Evolutionary conservation across 2,888 invertebrate genomes (phyloP).

Genomic region (Chrysopilus asiliformis): DNA sequence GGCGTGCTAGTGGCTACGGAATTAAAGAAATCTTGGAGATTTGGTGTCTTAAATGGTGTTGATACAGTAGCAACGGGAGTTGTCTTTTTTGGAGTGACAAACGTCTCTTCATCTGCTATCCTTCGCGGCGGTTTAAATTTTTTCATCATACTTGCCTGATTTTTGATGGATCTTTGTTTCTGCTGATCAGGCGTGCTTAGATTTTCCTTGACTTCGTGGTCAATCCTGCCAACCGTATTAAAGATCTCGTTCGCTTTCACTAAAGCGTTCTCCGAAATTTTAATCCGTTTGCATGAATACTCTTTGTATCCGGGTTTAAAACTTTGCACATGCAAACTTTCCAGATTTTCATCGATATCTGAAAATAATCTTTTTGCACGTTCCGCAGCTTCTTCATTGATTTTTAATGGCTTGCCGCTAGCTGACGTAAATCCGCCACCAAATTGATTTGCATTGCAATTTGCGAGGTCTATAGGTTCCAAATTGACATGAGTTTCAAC

Average conservation of each 20-base stretch:
- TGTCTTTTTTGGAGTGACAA: slow-evolving; percentile 1
- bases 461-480: neutral
- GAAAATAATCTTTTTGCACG: slow-evolving; percentile 25
- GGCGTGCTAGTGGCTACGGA: slow-evolving; percentile 10
- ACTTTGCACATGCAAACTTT: neutral
- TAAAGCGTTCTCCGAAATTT: no score
- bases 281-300: neutral
- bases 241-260: no score
- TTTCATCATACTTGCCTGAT: no score
- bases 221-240: no score
- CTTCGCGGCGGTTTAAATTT: neutral
- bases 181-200: no score
- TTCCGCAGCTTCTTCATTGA: slow-evolving; percentile 26
- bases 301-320: neutral
- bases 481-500: neutral
- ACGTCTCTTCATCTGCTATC: neutral
- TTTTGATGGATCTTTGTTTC: no score
- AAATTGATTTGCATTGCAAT: neutral
- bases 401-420: slow-evolving; percentile 30
- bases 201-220: no score
- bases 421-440: slow-evolving; percentile 25
- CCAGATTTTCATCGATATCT: slow-evolving; percentile 15
- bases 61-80: slow-evolving; percentile 1
- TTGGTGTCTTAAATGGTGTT: slow-evolving; percentile 7
- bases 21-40: slow-evolving; percentile 10